Conservation (phyloP, 2,113 vertebrate species). For the Aythya baeri region DNA sequence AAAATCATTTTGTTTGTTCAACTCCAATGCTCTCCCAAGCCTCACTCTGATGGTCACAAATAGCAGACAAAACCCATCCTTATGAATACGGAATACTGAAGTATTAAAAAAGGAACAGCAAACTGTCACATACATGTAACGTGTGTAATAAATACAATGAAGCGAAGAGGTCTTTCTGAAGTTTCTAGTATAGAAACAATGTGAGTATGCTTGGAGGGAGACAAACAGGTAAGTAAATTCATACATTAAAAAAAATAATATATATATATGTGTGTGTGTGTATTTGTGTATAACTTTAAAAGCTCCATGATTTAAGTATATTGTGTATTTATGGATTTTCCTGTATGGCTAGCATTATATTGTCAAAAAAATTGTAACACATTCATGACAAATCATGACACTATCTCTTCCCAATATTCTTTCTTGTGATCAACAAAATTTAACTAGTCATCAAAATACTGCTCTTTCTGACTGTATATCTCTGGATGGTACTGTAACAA, state of each 20-base stretch:
- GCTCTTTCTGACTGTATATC: background rate
- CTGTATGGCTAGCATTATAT: background rate
- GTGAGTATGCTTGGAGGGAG: background rate
- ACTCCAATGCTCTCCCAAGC: constrained; percentile 23
- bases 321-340: background rate
- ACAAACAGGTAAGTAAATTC: background rate
- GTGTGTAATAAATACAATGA: background rate
- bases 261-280: background rate
- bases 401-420: background rate
- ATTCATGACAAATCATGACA: background rate
- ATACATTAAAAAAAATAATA: too few relatives aligned
- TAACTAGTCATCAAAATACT: background rate
- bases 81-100: constrained; percentile 12
- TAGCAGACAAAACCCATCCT: background rate
- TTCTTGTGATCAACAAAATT: background rate
- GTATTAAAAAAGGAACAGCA: constrained; percentile 43
- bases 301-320: background rate
- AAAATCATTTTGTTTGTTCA: constrained; percentile 59
- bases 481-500: background rate
- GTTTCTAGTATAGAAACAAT: background rate
- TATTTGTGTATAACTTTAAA: background rate
- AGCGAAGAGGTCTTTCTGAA: background rate
- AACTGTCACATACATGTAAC: background rate
- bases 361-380: background rate
- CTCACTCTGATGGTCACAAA: constrained; percentile 13